Base-by-base conservation (phyloP, 2,113 vertebrate genomes). In the Gallinago jamesoni region DNA sequence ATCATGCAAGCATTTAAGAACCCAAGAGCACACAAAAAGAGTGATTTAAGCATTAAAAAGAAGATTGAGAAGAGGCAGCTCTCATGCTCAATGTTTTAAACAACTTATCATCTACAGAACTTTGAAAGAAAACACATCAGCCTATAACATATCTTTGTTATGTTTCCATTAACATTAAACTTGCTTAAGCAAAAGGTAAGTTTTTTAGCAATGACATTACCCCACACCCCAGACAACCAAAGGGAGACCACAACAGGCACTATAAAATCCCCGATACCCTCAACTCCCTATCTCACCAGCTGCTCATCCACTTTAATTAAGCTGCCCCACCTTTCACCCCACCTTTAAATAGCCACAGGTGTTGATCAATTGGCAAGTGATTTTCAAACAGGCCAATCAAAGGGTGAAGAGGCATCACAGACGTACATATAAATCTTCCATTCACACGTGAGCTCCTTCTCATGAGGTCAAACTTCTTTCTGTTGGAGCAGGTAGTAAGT, bases 251-350 rank as follows among this genome's bases (percentile, higher is more conserved):
- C 30, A 56, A 3, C 11, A 94, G 12, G 2, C 10, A 21, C 35
- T 3, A 0, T 2, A 57, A 3, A 76, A 8, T 6, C 3, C 20
- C 4, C 10, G 10, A n/a, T 2, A 37, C 0, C 13, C 37, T 13
- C 59, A 64, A 2, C 30, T 19, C 21, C 27, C 12, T 3, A 20
- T 27, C 64, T 5, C 33, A 31, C 10, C 5, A 9, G 1, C 31
- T 33, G 0, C 15, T 19, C 4, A 22, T 0, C 9, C 24, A 2
- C 28, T 53, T 37, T 16, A 31, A 57, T 2, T n/a, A 16, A 45
- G 3, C 10, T 11, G 2, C 6, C 13, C 6, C 2, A 17, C 2
- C 7, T 69, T 15, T 23, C 9, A 9, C 47, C 37, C 3, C 9
- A 7, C 11, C 41, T 37, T 74, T 62, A 77, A 28, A 18, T 5